These are phyloP conservation scores for Cladorhizidae sp. DNA, from an alignment of 37 sponge, comb jelly and placozoan genomes.

Conservation along the genomic window DNA sequence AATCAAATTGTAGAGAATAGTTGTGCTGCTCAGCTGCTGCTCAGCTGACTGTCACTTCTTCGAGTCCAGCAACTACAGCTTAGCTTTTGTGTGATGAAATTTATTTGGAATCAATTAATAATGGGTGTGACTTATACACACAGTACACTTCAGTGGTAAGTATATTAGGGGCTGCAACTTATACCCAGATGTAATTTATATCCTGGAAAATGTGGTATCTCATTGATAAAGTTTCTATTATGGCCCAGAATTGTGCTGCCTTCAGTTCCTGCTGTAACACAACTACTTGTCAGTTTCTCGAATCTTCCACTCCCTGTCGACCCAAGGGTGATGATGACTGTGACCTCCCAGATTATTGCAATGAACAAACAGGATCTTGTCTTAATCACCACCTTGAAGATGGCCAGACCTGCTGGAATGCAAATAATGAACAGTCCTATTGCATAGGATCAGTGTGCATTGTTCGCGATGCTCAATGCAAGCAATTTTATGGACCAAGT, in stretches of 20 bases:
- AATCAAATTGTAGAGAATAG: too few species aligned
- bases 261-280: slow-evolving; percentile 76
- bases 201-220: not conserved
- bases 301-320: slow-evolving; percentile 42
- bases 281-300: slow-evolving; percentile 47
- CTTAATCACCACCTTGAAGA: slow-evolving; percentile 34
- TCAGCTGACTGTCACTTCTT: too few species aligned
- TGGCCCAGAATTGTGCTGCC: slow-evolving; percentile 30
- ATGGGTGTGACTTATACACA: too few species aligned
- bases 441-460: slow-evolving; percentile 45
- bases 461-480: slow-evolving; percentile 25
- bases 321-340: slow-evolving; percentile 23
- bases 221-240: not conserved
- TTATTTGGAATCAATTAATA: too few species aligned
- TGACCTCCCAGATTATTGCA: slow-evolving; percentile 63
- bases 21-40: too few species aligned
- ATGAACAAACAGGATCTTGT: slow-evolving; percentile 51
- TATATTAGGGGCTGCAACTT: too few species aligned
- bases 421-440: slow-evolving; percentile 41
- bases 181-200: not conserved
- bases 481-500: not conserved
- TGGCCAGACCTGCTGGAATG: slow-evolving; percentile 35
- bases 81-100: too few species aligned
- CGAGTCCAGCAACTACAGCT: too few species aligned
- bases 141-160: too few species aligned